Conservation (phyloP, 2,888 invertebrate species). For the Melangyna quadrimaculata region DNA sequence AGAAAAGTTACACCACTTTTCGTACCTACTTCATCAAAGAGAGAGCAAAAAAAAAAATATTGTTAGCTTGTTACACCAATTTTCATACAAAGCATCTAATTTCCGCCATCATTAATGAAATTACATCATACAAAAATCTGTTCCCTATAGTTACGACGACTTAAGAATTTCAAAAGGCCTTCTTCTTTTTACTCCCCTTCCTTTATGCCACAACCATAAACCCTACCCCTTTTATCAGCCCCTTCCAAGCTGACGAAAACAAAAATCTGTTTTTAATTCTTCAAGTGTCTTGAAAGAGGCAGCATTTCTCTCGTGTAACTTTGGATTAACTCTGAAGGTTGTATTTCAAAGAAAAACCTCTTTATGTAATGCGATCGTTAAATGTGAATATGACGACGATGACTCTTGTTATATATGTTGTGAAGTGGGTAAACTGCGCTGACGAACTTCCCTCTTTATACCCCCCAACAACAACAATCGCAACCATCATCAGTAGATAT, state of each 20-base stretch:
- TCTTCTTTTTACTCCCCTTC: too few species aligned
- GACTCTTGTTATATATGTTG: slow-evolving; percentile 22
- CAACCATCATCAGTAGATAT: too few species aligned
- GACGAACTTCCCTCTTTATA: slow-evolving; percentile 1
- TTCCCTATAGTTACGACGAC: slow-evolving; percentile 23
- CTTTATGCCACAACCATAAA: not conserved
- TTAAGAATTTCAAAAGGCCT: slow-evolving; percentile 20
- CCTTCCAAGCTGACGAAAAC: not conserved
- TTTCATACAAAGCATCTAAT: slow-evolving; percentile 26
- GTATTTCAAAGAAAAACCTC: slow-evolving; percentile 53
- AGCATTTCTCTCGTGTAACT: slow-evolving; percentile 46
- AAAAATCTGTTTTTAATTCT: slow-evolving; percentile 38
- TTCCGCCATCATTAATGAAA: slow-evolving; percentile 31
- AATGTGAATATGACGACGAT: slow-evolving; percentile 60
- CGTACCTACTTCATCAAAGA: not conserved
- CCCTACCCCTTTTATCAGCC: not conserved
- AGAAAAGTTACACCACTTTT: slow-evolving; percentile 8
- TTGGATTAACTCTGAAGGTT: slow-evolving; percentile 66
- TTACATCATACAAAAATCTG: slow-evolving; percentile 5
- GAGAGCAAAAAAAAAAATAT: not conserved
- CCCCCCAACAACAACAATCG: not conserved
- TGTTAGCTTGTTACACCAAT: slow-evolving; percentile 11
- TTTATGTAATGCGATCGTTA: slow-evolving; percentile 56
- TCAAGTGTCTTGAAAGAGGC: slow-evolving; percentile 28
- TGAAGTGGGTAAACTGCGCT: slow-evolving; percentile 21